Base-by-base conservation (phyloP, 2,797 vertebrate species). In the Nyctalus aviator region DNA sequence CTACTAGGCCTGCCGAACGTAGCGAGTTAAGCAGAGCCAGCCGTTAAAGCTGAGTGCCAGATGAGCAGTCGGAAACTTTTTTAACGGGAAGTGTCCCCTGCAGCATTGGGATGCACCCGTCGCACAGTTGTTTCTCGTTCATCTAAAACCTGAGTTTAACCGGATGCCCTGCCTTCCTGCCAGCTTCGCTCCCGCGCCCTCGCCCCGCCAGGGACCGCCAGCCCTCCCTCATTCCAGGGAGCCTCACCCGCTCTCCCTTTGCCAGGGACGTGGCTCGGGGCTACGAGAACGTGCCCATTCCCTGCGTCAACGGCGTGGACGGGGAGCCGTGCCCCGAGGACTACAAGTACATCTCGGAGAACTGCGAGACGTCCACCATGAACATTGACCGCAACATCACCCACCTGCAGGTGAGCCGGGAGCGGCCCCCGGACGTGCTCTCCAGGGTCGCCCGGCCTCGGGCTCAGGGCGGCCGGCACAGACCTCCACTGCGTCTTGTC, bases 331-430 rank as follows among this genome's bases (percentile, higher is more conserved):
- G 99, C 76, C 99, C 99, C 0, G 99, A 99, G 2, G 99, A 99
- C 95, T 99, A 99, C 96, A 99, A 99, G 94, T 99, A 99, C 76
- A 98, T 99, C 88, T 99, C 99, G 0, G 99, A 99, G 97, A 99
- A 99, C 98, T 99, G 99, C 3, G 99, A 99, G 97, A 99, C 99
- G 0, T 99, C 99, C 3, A 98, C 99, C 41, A 99, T 99, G 99
- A 99, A 99, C 97, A 99, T 99, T 0, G 99, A 99, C 97, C 98
- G 99, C 32, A 99, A 99, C 97, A 99, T 99, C 96, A 99, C 99
- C 37, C 99, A 99, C 97, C 97, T 99, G 53, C 99, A 99, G 99
- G 98, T 98, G 90, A 79, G 20, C 5, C 5, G 21, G 78, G 57
- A 82, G 59, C 7, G 83, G n/a, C 11, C 57, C 48, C 21, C 2